Evolutionary conservation across 2,113 vertebrate species (phyloP).

Genomic region (Erinaceus europaeus): DNA sequence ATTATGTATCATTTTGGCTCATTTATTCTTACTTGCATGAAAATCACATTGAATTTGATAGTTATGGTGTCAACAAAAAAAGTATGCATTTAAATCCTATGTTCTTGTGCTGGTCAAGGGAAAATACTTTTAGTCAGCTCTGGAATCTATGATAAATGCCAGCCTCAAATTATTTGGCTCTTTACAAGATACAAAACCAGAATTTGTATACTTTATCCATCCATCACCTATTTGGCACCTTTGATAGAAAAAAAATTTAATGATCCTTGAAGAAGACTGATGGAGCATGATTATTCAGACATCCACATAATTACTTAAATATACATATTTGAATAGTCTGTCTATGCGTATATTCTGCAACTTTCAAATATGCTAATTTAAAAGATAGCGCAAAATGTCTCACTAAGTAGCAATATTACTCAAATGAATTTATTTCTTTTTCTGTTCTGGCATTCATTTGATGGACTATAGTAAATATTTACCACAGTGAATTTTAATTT

Average conservation of each 20-base stretch:
- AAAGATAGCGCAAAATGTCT: background rate
- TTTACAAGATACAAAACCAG: background rate
- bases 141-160: background rate
- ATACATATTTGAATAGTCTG: background rate
- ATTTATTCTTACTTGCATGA: background rate
- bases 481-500: background rate
- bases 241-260: conserved; percentile 12
- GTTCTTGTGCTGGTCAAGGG: background rate
- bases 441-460: background rate
- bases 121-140: background rate
- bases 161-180: background rate
- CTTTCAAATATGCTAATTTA: too few relatives aligned
- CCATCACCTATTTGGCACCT: background rate
- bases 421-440: conserved; percentile 6
- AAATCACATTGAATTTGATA: conserved; percentile 23
- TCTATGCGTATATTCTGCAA: background rate
- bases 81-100: conserved; percentile 21
- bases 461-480: too few relatives aligned
- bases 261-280: conserved; percentile 7
- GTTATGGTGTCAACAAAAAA: background rate
- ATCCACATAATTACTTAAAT: background rate
- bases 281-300: background rate
- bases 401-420: background rate
- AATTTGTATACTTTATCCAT: conserved; percentile 29
- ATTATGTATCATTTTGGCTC: background rate